These are phyloP conservation scores for Capitulum mitella DNA, from an alignment of 2,888 invertebrate genomes.

Conservation along the genomic window DNA sequence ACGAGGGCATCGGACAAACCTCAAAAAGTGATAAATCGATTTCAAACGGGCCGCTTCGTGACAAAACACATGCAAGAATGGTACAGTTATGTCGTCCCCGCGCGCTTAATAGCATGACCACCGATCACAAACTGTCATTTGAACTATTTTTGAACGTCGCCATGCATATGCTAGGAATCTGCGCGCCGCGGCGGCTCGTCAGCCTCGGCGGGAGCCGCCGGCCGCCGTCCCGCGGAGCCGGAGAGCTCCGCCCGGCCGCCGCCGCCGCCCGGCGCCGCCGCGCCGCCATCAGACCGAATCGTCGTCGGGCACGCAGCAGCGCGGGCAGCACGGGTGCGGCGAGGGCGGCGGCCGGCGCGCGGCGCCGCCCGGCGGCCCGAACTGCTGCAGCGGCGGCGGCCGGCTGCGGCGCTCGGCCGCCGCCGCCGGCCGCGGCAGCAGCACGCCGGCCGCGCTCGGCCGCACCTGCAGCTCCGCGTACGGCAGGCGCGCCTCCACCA, in stretches of 20 bases:
- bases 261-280: neutral
- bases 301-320: slow-evolving; percentile 8
- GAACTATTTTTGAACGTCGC: neutral
- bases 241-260: neutral
- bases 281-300: neutral
- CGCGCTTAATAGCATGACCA: neutral
- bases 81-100: too few species aligned
- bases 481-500: neutral
- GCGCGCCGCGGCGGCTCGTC: neutral
- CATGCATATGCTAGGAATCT: neutral
- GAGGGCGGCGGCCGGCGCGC: neutral
- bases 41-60: too few species aligned
- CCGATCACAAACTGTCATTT: neutral
- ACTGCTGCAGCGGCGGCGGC: neutral
- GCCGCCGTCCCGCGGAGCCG: neutral
- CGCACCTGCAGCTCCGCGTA: neutral
- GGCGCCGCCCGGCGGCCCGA: too few species aligned
- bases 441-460: slow-evolving; percentile 5
- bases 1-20: neutral
- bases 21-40: too few species aligned
- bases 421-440: neutral
- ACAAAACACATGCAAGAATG: too few species aligned
- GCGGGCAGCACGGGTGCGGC: neutral
- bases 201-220: neutral
- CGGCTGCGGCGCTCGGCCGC: neutral